phyloP scores from a whole-genome alignment of 2,113 vertebrate genomes.

The Mirounga angustirostris region DNA sequence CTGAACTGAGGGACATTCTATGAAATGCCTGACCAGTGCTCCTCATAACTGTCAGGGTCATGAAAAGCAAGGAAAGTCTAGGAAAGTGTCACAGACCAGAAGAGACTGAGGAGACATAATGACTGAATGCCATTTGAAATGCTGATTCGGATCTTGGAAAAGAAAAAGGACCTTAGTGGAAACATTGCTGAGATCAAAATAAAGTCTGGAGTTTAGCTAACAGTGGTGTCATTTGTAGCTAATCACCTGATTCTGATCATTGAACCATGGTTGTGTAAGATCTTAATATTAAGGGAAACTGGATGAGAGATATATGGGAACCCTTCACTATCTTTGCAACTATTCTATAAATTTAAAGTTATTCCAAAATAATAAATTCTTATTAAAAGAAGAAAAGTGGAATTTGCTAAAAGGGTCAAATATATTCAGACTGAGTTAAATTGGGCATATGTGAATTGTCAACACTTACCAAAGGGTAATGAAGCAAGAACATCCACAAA shows the following conservation, averaged over 20 bases:
- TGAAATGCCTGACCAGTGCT: neutral
- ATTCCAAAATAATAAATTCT: neutral
- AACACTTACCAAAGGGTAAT: constrained; percentile 36
- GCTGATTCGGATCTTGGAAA: neutral
- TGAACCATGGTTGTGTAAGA: neutral
- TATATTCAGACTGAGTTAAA: neutral
- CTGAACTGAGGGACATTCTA: neutral
- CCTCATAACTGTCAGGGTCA: neutral
- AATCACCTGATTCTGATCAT: neutral
- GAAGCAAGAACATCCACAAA: neutral
- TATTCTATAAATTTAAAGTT: neutral
- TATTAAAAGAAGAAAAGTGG: neutral
- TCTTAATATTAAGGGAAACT: neutral
- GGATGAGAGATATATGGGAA: neutral
- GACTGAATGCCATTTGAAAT: neutral
- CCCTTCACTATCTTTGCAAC: neutral
- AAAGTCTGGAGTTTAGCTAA: neutral
- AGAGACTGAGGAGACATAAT: neutral
- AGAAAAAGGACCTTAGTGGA: neutral
- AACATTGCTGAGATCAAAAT: neutral
- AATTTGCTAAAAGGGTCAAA: neutral
- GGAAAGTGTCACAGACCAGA: neutral
- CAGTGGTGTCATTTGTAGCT: neutral
- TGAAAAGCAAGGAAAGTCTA: neutral
- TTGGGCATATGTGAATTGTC: neutral